Evolutionary conservation across 1,140 invertebrate genomes (phyloP).

Genomic region (Ceratina japonica): DNA sequence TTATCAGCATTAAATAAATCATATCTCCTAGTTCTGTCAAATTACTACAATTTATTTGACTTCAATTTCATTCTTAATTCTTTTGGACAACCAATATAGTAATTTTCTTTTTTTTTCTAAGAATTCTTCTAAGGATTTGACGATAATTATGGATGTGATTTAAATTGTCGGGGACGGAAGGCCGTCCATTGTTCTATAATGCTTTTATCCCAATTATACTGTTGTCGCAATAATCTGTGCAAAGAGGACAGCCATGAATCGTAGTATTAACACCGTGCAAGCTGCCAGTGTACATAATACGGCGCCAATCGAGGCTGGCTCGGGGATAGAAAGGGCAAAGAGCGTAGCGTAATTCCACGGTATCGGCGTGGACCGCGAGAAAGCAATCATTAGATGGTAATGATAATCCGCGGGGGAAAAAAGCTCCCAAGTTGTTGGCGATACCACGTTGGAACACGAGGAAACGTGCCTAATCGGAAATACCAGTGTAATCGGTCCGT

Average conservation of each 20-base stretch:
- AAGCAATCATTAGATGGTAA: constrained; percentile 29
- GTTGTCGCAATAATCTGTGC: constrained; percentile 21
- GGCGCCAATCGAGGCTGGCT: neutral
- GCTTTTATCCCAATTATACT: constrained; percentile 67
- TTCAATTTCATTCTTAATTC: neutral
- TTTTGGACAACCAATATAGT: too few relatives aligned
- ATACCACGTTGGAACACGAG: neutral
- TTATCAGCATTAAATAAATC: too few relatives aligned
- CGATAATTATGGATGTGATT: too few relatives aligned
- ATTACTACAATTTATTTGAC: too few relatives aligned
- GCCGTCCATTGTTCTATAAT: constrained; percentile 47
- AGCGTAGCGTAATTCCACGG: constrained; percentile 34
- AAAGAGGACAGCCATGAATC: constrained; percentile 10
- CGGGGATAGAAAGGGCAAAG: constrained; percentile 8
- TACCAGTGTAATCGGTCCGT: constrained; percentile 24
- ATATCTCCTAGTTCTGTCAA: too few relatives aligned
- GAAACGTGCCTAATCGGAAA: constrained; percentile 28
- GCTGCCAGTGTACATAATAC: neutral
- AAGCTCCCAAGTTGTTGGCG: neutral
- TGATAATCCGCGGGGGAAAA: constrained; percentile 20
- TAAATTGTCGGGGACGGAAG: too few relatives aligned
- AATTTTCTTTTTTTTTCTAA: too few relatives aligned
- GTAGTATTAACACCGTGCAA: constrained; percentile 29
- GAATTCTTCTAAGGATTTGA: too few relatives aligned
- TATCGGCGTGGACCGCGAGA: constrained; percentile 11